phyloP scores from a whole-genome alignment of 1,140 invertebrate species.

The Ostrea denselamellosa region DNA sequence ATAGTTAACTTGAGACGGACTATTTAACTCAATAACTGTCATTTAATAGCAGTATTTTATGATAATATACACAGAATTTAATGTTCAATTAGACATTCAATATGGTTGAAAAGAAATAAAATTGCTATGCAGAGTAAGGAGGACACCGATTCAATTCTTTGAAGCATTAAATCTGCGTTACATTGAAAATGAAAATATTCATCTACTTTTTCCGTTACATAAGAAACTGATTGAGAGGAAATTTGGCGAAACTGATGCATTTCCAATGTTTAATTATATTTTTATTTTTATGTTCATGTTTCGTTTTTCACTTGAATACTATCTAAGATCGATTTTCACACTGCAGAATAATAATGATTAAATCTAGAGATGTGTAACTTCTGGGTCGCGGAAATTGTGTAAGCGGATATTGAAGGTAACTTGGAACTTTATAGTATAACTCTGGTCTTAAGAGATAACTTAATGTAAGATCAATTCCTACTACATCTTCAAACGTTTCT shows the following conservation, averaged over 20 bases:
- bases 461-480: too few relatives aligned
- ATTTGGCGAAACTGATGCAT: not conserved
- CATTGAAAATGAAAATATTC: not conserved
- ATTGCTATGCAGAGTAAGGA: not conserved
- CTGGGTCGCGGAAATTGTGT: too few relatives aligned
- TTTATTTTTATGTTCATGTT: not conserved
- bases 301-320: not conserved
- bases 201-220: not conserved
- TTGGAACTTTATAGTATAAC: too few relatives aligned
- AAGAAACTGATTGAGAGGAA: not conserved
- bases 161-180: slow-evolving; percentile 16
- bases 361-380: too few relatives aligned
- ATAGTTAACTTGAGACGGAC: not conserved
- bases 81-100: slow-evolving; percentile 6
- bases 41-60: not conserved
- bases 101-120: slow-evolving; percentile 20
- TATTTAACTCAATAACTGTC: not conserved
- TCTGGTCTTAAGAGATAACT: too few relatives aligned
- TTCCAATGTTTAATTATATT: not conserved
- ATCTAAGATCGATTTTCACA: too few relatives aligned
- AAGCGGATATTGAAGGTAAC: too few relatives aligned
- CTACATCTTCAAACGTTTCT: too few relatives aligned
- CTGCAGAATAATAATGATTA: too few relatives aligned
- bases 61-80: not conserved
- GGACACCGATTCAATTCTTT: not conserved